phyloP scores from a whole-genome alignment of 2,888 invertebrate species.

The Liopterus haemorrhoidalis region DNA sequence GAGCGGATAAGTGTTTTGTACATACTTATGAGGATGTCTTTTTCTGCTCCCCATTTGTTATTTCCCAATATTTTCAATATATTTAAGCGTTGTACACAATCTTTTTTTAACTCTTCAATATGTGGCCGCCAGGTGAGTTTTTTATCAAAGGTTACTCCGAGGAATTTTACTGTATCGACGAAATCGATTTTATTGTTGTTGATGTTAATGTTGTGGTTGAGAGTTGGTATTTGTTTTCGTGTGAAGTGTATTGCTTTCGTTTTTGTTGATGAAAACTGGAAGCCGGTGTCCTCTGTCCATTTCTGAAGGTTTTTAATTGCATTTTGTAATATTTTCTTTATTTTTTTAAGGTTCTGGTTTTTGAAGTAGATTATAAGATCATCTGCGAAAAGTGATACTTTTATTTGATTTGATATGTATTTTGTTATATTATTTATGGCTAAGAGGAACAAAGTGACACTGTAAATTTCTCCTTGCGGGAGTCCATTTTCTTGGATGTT shows the following conservation, averaged over 20 bases:
- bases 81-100: neutral
- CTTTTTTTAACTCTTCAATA: neutral
- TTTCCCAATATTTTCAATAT: conserved; percentile 6
- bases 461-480: conserved; percentile 4
- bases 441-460: conserved; percentile 4
- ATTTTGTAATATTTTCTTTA: neutral
- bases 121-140: conserved; percentile 2
- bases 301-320: neutral
- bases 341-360: neutral
- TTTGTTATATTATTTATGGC: neutral
- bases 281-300: conserved; percentile 2
- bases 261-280: neutral
- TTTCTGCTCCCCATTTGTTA: conserved; percentile 7
- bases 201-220: too few species aligned
- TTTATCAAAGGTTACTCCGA: conserved; percentile 1
- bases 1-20: conserved; percentile 1
- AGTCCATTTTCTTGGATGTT: neutral
- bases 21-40: neutral
- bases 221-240: too few species aligned
- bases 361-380: neutral
- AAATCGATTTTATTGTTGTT: too few species aligned
- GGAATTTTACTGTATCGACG: conserved; percentile 1
- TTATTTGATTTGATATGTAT: neutral
- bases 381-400: conserved; percentile 2
- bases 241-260: conserved; percentile 3